Evolutionary conservation across 2,113 vertebrate genomes (phyloP), one percentile per base, ranked within the genome.

Genomic region (Paedocypris sp.): DNA sequence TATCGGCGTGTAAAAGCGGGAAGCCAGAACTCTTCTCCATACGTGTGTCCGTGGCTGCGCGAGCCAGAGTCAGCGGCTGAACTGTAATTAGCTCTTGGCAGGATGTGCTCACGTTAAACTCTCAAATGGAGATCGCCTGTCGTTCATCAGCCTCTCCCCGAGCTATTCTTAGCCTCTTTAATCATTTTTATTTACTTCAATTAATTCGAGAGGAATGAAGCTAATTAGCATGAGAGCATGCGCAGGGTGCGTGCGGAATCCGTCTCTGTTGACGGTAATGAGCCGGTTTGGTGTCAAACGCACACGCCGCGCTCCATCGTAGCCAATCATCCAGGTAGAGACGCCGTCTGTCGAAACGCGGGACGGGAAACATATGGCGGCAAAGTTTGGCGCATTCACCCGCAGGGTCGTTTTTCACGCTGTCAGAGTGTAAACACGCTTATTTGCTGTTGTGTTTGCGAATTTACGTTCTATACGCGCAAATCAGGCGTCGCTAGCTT

Each of bases 161-260:
- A 36, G 79, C 66, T 84, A 80, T 82, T 84, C 81, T 84, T 80
- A 82, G 77, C 62, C 69, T 67, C 70, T 82, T 84, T 84, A 83
- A 85, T 84, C 78, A 80, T 85, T 77, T 83, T 84, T 83, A 81
- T 78, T 84, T 81, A 75, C 77, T 80, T 68, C 75, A 82, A 85
- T 85, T 85, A 83, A 77, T 80, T 65, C 66, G 72, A 79, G 68
- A 72, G 73, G 65, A 81, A 79, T 79, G 73, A 74, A 80, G 73
- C 78, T 82, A 85, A 85, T 86, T 81, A 84, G 80, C 62, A 41
- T 58, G 60, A 72, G 72, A 57, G 76, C 67, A 69, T 61, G 73
- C 61, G 50, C 66, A 64, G 65, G 74, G 51, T 60, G 73, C 70
- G 67, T 57, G 72, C 63, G 71, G 62, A 66, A 75, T 77, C 72